phyloP scores from a whole-genome alignment of 2,888 invertebrate species.

The Philereme transversata region DNA sequence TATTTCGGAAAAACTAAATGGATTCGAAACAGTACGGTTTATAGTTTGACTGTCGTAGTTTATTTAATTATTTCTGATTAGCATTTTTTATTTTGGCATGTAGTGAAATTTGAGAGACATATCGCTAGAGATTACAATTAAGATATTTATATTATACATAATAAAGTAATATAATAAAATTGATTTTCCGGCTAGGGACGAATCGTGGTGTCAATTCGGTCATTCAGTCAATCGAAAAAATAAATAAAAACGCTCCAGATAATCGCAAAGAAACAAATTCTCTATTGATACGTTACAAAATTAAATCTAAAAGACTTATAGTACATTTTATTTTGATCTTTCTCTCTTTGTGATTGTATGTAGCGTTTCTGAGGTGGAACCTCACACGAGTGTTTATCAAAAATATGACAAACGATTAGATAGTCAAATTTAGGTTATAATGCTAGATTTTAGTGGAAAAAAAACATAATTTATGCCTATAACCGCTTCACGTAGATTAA shows the following conservation, averaged over 20 bases:
- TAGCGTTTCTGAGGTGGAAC: conserved; percentile 55
- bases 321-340: conserved; percentile 37
- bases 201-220: conserved; percentile 74
- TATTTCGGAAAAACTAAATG: conserved; percentile 26
- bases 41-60: conserved; percentile 62
- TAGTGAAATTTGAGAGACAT: conserved; percentile 79
- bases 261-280: conserved; percentile 33
- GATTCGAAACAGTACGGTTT: conserved; percentile 41
- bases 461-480: conserved; percentile 64
- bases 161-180: conserved; percentile 49
- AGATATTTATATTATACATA: conserved; percentile 69
- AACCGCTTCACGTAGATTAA: conserved; percentile 62
- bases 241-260: conserved; percentile 22
- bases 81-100: conserved; percentile 67
- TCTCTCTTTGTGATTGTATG: conserved; percentile 28
- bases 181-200: conserved; percentile 45
- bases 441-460: conserved; percentile 58
- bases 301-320: conserved; percentile 42
- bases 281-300: conserved; percentile 41
- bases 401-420: conserved; percentile 60
- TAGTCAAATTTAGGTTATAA: conserved; percentile 75
- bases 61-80: conserved; percentile 59
- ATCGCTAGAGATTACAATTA: conserved; percentile 77
- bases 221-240: conserved; percentile 67
- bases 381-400: conserved; percentile 61